Base-by-base conservation (phyloP, 2,888 invertebrate species). In the Gasteruption jaculator region DNA sequence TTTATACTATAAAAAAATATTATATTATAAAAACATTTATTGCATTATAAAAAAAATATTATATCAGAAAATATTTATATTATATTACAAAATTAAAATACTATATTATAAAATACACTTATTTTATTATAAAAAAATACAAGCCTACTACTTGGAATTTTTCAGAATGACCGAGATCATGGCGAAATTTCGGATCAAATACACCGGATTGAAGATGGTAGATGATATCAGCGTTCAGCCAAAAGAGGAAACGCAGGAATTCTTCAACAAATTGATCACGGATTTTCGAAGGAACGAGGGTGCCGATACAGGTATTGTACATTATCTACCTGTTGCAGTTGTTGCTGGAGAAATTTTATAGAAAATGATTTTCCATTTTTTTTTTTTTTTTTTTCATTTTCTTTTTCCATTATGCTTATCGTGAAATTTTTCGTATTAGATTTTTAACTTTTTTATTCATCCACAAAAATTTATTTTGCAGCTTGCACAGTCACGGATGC, bases 111-210 rank as follows among this genome's bases (percentile, higher is more conserved):
- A 24, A 12, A 16, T 10, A 25, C 4, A 20, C 19, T 36, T 36
- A 2, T 26, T 2, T 16, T 14, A 31, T 30, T 14, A 3, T 21
- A 4, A 20, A 18, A 26, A 21, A n/a, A n/a, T n/a, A n/a, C n/a
- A n/a, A n/a, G n/a, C n/a, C n/a, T n/a, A n/a, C n/a, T n/a, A n/a
- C n/a, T n/a, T n/a, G n/a, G n/a, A n/a, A n/a, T n/a, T 20, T 19
- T 27, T 31, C 71, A 95, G 95, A 65, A 93, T 97, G 92, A 91
- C 91, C 3, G 86, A 89, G 61, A 76, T 97, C 38, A 75, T 97
- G 54, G 80, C 85, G 1, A 96, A 97, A 74, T 95, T 97, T 75
- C 82, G 97, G 8, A 91, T 97, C 56, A 88, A 93, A 68, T 96
- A 90, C 72, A 86, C 90, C 1, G 88, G 91, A 58, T 76, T 97